Conservation (phyloP, 2,888 invertebrate species). For the Agonopterix alstromeriana region DNA sequence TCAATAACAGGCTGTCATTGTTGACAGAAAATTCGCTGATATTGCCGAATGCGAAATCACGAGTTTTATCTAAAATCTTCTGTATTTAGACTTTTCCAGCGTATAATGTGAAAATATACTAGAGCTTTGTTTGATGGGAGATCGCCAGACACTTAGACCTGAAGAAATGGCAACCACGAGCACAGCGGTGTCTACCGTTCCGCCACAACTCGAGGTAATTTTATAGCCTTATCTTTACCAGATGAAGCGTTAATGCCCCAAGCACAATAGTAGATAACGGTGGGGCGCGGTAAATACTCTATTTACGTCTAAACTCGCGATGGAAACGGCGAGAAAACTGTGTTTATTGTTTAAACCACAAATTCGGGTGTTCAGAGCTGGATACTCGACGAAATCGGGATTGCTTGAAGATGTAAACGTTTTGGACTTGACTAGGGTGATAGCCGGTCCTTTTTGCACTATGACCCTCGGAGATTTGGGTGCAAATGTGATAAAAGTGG, state of each 20-base stretch:
- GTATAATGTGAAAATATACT: conserved; percentile 33
- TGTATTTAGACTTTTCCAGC: no score
- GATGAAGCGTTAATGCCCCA: no score
- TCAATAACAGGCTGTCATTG: no score
- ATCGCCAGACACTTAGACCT: conserved; percentile 31
- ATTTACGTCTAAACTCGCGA: conserved; percentile 36
- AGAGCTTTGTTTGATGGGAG: conserved; percentile 51
- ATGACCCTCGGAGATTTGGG: conserved; percentile 96
- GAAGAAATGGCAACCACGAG: conserved; percentile 69
- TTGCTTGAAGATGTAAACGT: conserved; percentile 84
- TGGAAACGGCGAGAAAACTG: conserved; percentile 24
- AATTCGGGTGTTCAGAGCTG: conserved; percentile 16
- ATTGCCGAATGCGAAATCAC: no score
- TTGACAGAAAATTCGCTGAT: no score
- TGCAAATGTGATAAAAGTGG: conserved; percentile 95
- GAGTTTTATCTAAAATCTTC: no score
- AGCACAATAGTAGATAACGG: no score
- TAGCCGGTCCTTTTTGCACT: conserved; percentile 96
- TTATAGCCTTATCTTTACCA: no score
- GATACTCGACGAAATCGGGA: conserved; percentile 51
- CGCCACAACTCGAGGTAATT: conserved; percentile 58
- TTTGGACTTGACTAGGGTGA: conserved; percentile 88
- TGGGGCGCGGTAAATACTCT: conserved; percentile 12
- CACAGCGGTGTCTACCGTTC: conserved; percentile 56
- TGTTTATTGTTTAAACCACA: conserved; percentile 18